phyloP scores from a whole-genome alignment of 2,113 vertebrate genomes.

The Pelusios castaneus region DNA sequence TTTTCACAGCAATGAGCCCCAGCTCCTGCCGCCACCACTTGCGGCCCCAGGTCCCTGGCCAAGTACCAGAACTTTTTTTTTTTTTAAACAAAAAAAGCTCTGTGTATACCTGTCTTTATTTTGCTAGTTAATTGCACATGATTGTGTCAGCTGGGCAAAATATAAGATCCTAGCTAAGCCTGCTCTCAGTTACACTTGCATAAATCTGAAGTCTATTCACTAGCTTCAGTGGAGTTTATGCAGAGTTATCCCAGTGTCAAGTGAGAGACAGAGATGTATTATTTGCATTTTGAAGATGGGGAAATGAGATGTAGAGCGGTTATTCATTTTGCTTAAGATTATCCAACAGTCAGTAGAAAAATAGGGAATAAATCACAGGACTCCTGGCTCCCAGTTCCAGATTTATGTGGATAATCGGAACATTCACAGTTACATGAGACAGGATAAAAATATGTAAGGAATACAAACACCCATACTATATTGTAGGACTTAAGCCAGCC shows the following conservation, averaged over 20 bases:
- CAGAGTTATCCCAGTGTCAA: neutral
- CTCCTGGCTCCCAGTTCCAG: accelerated
- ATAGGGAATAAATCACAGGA: neutral
- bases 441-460: accelerated
- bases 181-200: neutral
- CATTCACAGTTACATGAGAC: neutral
- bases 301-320: neutral
- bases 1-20: no score
- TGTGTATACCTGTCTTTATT: neutral
- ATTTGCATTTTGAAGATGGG: neutral
- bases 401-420: neutral
- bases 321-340: neutral
- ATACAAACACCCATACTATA: neutral
- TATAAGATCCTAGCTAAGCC: neutral
- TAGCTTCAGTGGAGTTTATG: neutral
- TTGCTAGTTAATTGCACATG: neutral
- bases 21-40: no score
- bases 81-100: no score
- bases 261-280: neutral
- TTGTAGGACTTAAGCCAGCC: neutral
- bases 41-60: no score
- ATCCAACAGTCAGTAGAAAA: neutral
- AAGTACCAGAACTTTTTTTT: no score
- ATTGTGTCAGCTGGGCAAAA: neutral
- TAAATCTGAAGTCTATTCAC: neutral